Base-by-base conservation (phyloP, 2,113 vertebrate species). In the Dasyurus viverrinus region DNA sequence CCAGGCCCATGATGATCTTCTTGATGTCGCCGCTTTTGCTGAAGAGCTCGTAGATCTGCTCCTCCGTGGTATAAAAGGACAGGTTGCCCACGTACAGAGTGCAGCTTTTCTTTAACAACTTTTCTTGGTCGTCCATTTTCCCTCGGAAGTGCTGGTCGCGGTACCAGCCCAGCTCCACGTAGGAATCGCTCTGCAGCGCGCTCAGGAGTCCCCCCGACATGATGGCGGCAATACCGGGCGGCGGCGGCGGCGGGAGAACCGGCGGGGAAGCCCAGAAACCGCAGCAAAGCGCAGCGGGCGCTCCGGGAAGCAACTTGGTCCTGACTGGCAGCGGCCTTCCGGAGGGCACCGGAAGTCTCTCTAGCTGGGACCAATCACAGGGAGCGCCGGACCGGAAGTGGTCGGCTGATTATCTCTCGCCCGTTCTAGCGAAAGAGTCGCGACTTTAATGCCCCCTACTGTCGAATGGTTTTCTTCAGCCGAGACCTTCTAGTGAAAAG, bases 11-110 rank as follows among this genome's bases (percentile, higher is more conserved):
- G 95, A 99, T 91, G 96, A 99, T 98, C 94, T 98, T 98, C 96
- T 99, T 99, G 6, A 99, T 98, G 3, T 99, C 98, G 54, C 99
- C 98, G 42, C 98, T 98, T 98, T 98, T 99, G 84, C 98, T 98
- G 96, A 99, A 99, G 68, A 99, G 97, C 95, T 99, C 99, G 26
- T 99, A 97, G 14, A 99, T 99, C 98, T 99, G 98, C 92, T 99
- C 98, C 96, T 99, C 98, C 0, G 98, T 99, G 57, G 98, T 99
- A 96, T 99, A 99, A 95, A 99, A 99, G 2, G 98, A 99, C 53
- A 99, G 98, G 94, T 99, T 99, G 4, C 98, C 98, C 42, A 99
- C 98, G 89, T 99, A 99, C 10, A 99, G 90, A 1, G 98, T 99
- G 96, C 97, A 93, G 94, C 99, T 99, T 96, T 98, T 98, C 92